A percentile compares a stretch with the other conserved stretches of the same genome.
phyloP scores from a whole-genome alignment of 2,797 vertebrate species.

The Austrolebias charrua region DNA sequence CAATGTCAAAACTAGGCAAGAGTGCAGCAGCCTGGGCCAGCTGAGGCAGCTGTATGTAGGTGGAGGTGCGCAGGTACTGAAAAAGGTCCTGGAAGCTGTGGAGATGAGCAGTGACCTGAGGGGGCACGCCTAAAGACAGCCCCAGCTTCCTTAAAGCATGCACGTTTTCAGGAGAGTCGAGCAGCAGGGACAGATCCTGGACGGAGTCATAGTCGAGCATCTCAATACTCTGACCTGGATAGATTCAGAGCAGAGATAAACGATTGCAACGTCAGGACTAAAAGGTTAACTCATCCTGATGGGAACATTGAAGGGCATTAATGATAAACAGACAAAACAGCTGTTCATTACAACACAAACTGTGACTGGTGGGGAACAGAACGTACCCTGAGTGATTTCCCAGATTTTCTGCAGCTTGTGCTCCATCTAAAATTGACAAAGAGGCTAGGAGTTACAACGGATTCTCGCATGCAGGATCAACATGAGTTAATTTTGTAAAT shows the following conservation, averaged over 20 bases:
- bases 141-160: conserved; percentile 46
- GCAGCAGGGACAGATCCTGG: conserved; percentile 68
- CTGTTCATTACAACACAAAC: neutral
- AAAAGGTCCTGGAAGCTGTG: conserved; percentile 69
- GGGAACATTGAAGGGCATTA: neutral
- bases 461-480: neutral
- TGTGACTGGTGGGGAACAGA: neutral
- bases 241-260: conserved; percentile 1
- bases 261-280: neutral
- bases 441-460: neutral
- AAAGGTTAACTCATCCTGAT: no score
- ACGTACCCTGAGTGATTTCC: conserved; percentile 61
- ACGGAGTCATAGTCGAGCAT: conserved; percentile 64
- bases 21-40: conserved; percentile 64
- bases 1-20: conserved; percentile 54
- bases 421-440: conserved; percentile 62
- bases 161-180: conserved; percentile 46
- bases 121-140: conserved; percentile 56
- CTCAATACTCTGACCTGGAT: conserved; percentile 62
- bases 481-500: neutral
- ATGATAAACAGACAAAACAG: neutral
- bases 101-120: conserved; percentile 57
- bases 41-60: conserved; percentile 65
- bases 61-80: conserved; percentile 69
- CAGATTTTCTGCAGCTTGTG: conserved; percentile 63